Evolutionary conservation across 2,113 vertebrate genomes (phyloP).

Genomic region (Dipodomys stephensi): DNA sequence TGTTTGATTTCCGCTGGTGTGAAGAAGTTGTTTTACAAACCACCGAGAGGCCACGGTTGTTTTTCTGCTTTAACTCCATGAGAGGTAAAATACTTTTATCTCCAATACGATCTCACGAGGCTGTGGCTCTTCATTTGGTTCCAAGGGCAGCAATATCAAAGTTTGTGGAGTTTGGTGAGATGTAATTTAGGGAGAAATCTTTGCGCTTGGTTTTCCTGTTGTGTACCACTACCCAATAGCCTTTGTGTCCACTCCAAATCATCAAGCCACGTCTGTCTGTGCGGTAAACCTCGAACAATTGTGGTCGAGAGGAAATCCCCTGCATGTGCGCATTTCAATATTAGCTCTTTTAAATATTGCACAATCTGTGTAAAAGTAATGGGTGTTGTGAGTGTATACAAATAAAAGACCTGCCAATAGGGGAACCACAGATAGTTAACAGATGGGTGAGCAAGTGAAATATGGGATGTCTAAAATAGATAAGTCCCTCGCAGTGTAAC

Average conservation of each 20-base stretch:
- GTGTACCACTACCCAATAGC: background rate
- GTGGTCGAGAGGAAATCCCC: background rate
- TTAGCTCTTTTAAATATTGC: background rate
- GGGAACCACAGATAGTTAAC: background rate
- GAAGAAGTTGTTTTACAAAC: background rate
- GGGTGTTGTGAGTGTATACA: background rate
- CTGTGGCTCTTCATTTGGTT: background rate
- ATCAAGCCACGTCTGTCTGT: background rate
- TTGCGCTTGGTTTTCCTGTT: background rate
- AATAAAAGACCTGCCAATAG: background rate
- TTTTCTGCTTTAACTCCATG: background rate
- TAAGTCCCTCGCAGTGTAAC: background rate
- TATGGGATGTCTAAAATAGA: background rate
- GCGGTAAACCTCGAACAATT: background rate
- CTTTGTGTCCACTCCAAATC: background rate
- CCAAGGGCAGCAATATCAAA: background rate
- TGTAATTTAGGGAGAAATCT: background rate
- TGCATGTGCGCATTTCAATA: slow-evolving; percentile 1
- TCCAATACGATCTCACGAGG: background rate
- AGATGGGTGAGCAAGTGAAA: background rate
- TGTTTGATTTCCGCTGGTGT: background rate
- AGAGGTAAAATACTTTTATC: background rate
- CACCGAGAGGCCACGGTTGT: background rate
- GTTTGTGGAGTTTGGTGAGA: background rate
- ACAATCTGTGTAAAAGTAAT: background rate